A percentile compares a stretch with the other conserved stretches of the same genome.
Evolutionary conservation across 1,140 invertebrate genomes (phyloP).

Genomic region (Pachypeltis micranthus): DNA sequence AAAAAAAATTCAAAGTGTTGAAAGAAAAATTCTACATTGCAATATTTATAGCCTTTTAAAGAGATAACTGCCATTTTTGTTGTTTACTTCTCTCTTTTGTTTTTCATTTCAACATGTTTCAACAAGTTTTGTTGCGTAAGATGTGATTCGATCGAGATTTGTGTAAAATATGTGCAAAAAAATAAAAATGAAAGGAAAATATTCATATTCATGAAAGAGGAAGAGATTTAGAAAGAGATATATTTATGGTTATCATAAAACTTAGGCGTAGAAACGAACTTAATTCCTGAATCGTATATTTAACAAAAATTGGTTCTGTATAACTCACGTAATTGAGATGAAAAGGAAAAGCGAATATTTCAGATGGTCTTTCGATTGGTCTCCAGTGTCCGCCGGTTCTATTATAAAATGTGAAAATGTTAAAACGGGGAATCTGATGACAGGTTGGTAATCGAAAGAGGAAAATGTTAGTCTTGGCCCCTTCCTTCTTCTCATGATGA

Average conservation of each 20-base stretch:
- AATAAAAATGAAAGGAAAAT: background rate
- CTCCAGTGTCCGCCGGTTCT: no score
- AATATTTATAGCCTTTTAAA: constrained; percentile 4
- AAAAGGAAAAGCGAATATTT: no score
- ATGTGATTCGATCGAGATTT: background rate
- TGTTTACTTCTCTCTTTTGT: background rate
- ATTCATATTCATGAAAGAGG: background rate
- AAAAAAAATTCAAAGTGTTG: background rate
- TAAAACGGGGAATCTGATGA: no score
- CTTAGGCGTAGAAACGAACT: background rate
- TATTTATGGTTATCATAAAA: background rate
- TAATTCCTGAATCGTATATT: no score
- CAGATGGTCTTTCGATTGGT: no score
- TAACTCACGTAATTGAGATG: no score
- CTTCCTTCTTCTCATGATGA: no score
- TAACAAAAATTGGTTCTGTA: no score
- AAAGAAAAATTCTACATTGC: background rate
- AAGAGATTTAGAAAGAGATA: background rate
- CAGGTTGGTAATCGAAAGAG: no score
- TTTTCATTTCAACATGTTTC: background rate
- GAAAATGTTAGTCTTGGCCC: no score
- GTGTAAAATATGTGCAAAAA: background rate
- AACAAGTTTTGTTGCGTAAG: background rate
- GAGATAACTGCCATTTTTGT: constrained; percentile 3
- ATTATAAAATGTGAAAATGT: no score